Evolutionary conservation across 1,140 invertebrate genomes (phyloP), one percentile per base, ranked within the genome.

Genomic region (Lordiphosa stackelbergi): DNA sequence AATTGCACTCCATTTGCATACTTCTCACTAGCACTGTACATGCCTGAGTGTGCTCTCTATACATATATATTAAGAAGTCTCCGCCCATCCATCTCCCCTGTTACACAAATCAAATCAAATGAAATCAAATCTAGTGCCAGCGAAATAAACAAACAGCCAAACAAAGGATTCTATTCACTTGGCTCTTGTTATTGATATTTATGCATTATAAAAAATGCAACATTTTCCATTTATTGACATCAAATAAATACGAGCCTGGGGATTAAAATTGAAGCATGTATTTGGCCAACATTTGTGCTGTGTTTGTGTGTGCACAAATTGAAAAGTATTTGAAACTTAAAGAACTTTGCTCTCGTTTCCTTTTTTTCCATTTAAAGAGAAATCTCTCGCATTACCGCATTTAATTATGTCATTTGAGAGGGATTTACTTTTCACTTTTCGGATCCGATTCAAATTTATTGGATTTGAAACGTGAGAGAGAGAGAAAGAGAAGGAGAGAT

Each of bases 1-100:
- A 78, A 78, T 78, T 79, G 64, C 69, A 68, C 69, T 69, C 60
- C 66, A 78, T 78, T 79, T 79, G 73, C 73, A 78, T 78, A 79
- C 74, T 79, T 79, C 73, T 78, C 57, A 65, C 65, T 73, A 69
- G 74, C 74, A 73, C 69, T 73, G 69, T 61, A 36, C 46, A 58
- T 34, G 28, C 7, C 12, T 43, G 13, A 54, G 53, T 72, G 48
- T 52, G 12, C 7, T 38, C 12, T 68, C 10, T 54, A 53, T 47
- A 24, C 58, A 19, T 19, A 53, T 47, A 34, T 61, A 12, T 31
- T 11, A 12, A 28, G 22, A 5, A 7, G 13, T 10, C 28, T 31
- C 7, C 28, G 28, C 7, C 28, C 28, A 31, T 8, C 11, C 24
- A 13, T 13, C n/a, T 24, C 37, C 5, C 22, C 34, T 4, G 4